Conservation (phyloP, 2,888 invertebrate species). For the Tipula confusa region DNA sequence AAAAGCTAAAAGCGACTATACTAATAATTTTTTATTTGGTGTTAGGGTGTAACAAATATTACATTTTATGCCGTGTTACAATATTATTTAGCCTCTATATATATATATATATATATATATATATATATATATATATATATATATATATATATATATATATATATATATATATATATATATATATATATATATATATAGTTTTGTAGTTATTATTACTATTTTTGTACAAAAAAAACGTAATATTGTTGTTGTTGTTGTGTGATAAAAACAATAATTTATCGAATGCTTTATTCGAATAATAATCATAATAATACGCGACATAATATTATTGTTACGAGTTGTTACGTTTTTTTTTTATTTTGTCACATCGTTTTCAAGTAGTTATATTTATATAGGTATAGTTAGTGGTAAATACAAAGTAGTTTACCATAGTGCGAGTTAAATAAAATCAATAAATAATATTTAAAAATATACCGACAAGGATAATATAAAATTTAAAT, state of each 20-base stretch:
- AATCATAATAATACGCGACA: constrained; percentile 1
- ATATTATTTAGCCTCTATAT: not conserved
- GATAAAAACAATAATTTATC: constrained; percentile 12
- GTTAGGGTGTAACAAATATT: constrained; percentile 25
- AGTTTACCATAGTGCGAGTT: not conserved
- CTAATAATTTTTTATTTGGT: constrained; percentile 12
- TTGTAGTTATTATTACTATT: not conserved
- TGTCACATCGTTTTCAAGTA: constrained; percentile 20
- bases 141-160: too few relatives aligned
- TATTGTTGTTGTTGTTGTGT: not conserved
- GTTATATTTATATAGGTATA: too few relatives aligned
- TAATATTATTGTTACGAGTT: not conserved
- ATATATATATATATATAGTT: too few relatives aligned
- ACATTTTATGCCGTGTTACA: constrained; percentile 9
- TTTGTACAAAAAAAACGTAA: too few relatives aligned
- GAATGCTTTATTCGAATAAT: not conserved
- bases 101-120: too few relatives aligned
- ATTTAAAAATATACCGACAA: not conserved
- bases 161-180: too few relatives aligned
- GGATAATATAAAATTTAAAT: constrained; percentile 3
- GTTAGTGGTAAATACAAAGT: not conserved
- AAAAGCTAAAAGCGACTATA: not conserved
- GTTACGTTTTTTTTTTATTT: constrained; percentile 13
- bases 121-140: too few relatives aligned
- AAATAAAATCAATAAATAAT: not conserved